Base-by-base conservation (phyloP, 2,797 vertebrate species). In the Distichodus sexfasciatus region DNA sequence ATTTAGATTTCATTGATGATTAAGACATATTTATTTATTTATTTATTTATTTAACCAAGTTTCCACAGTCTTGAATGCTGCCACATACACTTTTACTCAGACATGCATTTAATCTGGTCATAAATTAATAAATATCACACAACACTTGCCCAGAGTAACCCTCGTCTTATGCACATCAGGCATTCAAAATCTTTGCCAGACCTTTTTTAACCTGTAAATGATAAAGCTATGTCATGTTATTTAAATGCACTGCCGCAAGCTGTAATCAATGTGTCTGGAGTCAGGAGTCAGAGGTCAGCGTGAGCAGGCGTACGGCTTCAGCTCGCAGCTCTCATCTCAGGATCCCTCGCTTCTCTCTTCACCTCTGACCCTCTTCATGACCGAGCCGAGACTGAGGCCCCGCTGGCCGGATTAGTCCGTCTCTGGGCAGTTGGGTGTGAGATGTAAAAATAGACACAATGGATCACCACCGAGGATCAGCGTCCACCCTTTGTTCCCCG, bases 401-500 rank as follows among this genome's bases (percentile, higher is more conserved):
- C 63, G 67, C 61, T 66, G 47, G 69, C 55, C 26, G 53, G 31
- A 58, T 48, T 81, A 79, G 81, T 81, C 82, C 82, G 35, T 54
- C 4, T 62, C 21, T 75, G 71, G 23, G 71, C 68, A 24, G 60
- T 69, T 3, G 53, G 64, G 36, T 35, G 65, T 81, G 78, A 47
- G 43, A 54, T 51, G 15, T 50, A 77, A 86, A 90, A 90, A 90
- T 89, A 91, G 89, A 88, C 83, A 76, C 77, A 78, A 81, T 44
- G 72, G 60, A 76, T 72, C 81, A 75, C 85, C 78, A 66, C 0
- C 8, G 84, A 86, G 86, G 84, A 83, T 76, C 69, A 72, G 67
- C 76, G 81, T 86, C 86, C 85, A 81, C 76, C 81, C 73, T 81
- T 79, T 81, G 78, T 73, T 80, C 77, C 78, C 44, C 87, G 86